Percentiles rank a stretch among this genome's conserved stretches.
phyloP scores from a whole-genome alignment of 1,140 invertebrate species.

The Drosophila funebris region DNA sequence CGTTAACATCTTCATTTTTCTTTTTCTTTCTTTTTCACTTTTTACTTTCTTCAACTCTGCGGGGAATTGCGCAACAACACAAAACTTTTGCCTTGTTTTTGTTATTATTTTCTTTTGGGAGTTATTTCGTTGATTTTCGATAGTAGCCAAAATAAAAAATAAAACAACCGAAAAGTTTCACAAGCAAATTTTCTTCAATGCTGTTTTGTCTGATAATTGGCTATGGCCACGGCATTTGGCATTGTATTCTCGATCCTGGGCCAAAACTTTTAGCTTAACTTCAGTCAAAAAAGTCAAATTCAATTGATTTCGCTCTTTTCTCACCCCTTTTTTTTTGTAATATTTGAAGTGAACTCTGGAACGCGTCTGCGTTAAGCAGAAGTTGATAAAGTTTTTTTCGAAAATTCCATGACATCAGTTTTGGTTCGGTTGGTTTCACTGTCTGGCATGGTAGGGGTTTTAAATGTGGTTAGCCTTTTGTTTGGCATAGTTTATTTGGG shows the following conservation, averaged over 20 bases:
- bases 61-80: slow-evolving; percentile 31
- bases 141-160: slow-evolving; percentile 42
- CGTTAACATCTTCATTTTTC: not conserved
- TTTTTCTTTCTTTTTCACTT: too few species aligned
- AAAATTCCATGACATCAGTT: slow-evolving; percentile 7
- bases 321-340: not conserved
- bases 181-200: slow-evolving; percentile 68
- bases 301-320: slow-evolving; percentile 60
- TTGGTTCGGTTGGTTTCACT: slow-evolving; percentile 13
- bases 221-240: slow-evolving; percentile 62
- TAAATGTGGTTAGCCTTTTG: slow-evolving; percentile 19
- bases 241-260: slow-evolving; percentile 34
- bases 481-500: slow-evolving; percentile 5
- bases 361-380: slow-evolving; percentile 1
- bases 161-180: slow-evolving; percentile 41
- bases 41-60: not conserved
- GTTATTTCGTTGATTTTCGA: slow-evolving; percentile 73
- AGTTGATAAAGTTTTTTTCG: slow-evolving; percentile 17
- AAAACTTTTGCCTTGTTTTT: slow-evolving; percentile 49
- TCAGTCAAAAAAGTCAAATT: slow-evolving; percentile 68
- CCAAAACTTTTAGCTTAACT: slow-evolving; percentile 54
- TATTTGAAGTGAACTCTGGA: not conserved
- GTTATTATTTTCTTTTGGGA: slow-evolving; percentile 37
- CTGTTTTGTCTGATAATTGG: slow-evolving; percentile 76
- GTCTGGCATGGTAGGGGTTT: not conserved